These are phyloP conservation scores for Melinopterus prodromus DNA, from an alignment of 2,888 invertebrate genomes.

Conservation along the genomic window DNA sequence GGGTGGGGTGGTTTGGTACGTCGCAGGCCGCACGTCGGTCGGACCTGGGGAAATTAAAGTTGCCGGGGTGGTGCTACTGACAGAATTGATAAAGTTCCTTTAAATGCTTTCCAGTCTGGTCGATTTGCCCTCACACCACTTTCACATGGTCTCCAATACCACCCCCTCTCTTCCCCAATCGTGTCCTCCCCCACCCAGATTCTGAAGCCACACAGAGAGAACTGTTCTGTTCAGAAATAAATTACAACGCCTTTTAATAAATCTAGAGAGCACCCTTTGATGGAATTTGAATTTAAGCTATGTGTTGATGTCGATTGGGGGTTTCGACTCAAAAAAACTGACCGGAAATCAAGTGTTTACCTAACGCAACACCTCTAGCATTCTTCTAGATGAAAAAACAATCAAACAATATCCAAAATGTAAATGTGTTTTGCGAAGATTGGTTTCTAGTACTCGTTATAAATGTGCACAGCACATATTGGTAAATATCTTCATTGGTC, in stretches of 20 bases:
- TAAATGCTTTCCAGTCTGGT: constrained; percentile 32
- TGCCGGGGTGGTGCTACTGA: constrained; percentile 41
- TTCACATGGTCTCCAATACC: not conserved
- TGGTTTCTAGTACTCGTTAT: no score
- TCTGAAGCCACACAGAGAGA: not conserved
- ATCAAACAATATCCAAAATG: no score
- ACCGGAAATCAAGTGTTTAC: not conserved
- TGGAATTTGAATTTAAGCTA: no score
- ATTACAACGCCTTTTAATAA: constrained; percentile 18
- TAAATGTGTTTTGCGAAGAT: no score
- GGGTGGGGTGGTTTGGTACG: constrained; percentile 30
- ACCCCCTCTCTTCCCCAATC: not conserved
- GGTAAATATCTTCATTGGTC: no score
- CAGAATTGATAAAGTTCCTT: constrained; percentile 44
- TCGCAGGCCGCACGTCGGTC: constrained; percentile 11
- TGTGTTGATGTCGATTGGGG: no score
- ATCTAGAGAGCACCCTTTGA: no score
- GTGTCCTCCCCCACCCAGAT: not conserved
- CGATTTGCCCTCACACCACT: constrained; percentile 8
- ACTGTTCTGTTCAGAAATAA: constrained; percentile 20
- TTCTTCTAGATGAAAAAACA: no score
- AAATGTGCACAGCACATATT: no score
- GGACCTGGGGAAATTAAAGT: constrained; percentile 42
- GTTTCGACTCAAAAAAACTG: not conserved
- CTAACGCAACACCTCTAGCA: no score